phyloP scores from a whole-genome alignment of 35 echinoderm and acorn worm genomes.

The Patiria miniata region DNA sequence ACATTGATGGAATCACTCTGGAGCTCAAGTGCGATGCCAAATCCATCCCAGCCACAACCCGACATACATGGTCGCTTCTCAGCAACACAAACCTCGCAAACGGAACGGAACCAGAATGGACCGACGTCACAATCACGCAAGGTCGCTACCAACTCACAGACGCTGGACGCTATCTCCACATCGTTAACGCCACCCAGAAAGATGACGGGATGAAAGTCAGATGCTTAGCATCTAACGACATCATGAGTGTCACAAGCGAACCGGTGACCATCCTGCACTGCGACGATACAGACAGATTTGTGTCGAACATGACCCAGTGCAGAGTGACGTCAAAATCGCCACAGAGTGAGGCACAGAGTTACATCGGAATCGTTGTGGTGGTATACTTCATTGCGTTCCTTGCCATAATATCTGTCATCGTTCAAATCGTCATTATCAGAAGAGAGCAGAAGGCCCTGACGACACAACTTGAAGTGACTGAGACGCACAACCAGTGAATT shows the following conservation, averaged over 20 bases:
- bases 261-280: not conserved
- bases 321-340: not conserved
- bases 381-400: not conserved
- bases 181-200: not conserved
- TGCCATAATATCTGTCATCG: not conserved
- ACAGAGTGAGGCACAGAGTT: not conserved
- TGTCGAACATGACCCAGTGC: not conserved
- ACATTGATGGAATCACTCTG: not conserved
- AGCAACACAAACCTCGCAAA: not conserved
- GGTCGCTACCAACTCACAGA: not conserved
- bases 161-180: not conserved
- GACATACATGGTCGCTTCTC: not conserved
- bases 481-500: no score
- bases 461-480: no score
- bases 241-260: constrained; percentile 3
- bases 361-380: not conserved
- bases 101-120: not conserved
- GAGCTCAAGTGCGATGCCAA: not conserved
- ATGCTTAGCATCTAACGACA: not conserved
- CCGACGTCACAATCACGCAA: not conserved
- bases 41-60: not conserved
- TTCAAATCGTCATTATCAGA: not conserved
- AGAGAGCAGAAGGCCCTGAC: not conserved
- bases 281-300: not conserved
- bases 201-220: not conserved